Evolutionary conservation across 2,888 invertebrate species (phyloP), one percentile per base, ranked within the genome.

Genomic region (Holacanthella duospinosa): DNA sequence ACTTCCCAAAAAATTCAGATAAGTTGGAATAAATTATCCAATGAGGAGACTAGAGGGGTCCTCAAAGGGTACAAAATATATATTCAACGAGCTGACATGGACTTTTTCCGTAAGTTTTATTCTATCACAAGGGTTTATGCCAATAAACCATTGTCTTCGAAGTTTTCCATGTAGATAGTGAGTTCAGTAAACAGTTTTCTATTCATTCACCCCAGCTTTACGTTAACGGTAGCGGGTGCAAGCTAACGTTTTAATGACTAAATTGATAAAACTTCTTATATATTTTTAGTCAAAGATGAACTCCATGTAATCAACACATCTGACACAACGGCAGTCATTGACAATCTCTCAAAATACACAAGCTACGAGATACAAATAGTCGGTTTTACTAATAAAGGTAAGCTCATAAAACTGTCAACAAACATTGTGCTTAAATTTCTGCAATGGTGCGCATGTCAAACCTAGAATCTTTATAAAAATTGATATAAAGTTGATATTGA

Each of bases 291-390:
- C 55, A 60, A 64, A 19, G 60, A 64, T 44, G 64, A 64, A 43
- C 57, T 64, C 1, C 25, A 70, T 28, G 63, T 68, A 19, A 62
- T 65, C 24, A 68, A 66, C 19, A 86, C 86, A 1, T 84, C 84
- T 26, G 85, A 85, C 0, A 77, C 86, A 64, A 86, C 85, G 43
- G 83, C 84, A 1, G 85, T 87, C 60, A 79, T 89, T 29, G 84
- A 85, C 0, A 84, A 84, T 2, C 79, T 90, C 66, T 82, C 85
- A 74, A 87, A 86, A 75, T 89, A 82, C 76, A 86, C 88, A 36
- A 90, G 89, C 77, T 89, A 89, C 77, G 88, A 87, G 75, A 81
- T 89, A 65, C 87, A 88, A 78, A 86, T 89, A 12, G 75, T 88
- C 74, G 88, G 88, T 0, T 88, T 82, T 76, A 89, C 89, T 0